A percentile compares a stretch with the other conserved stretches of the same genome.
phyloP scores from a whole-genome alignment of 1,140 invertebrate genomes.

The Polypedilum vanderplanki region DNA sequence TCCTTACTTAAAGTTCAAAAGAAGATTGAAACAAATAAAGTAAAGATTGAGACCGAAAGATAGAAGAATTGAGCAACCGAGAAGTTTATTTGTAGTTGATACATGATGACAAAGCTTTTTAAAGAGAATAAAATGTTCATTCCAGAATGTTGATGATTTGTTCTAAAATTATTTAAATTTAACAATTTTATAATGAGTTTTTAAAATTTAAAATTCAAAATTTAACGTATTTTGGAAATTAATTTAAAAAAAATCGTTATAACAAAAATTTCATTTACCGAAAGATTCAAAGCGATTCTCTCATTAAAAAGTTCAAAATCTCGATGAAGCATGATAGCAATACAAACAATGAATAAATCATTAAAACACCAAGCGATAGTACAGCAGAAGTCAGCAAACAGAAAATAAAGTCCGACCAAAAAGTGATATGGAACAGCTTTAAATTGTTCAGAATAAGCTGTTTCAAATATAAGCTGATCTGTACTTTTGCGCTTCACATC shows the following conservation, averaged over 20 bases:
- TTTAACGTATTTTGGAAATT: too few species aligned
- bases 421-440: background rate
- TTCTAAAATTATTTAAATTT: background rate
- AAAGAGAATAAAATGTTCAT: background rate
- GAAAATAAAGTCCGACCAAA: background rate
- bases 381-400: background rate
- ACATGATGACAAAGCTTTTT: background rate
- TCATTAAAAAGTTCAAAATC: background rate
- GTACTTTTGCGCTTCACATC: background rate
- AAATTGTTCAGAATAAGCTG: background rate
- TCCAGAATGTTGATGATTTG: background rate
- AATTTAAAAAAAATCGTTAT: too few species aligned
- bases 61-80: background rate
- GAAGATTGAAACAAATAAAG: background rate
- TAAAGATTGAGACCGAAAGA: background rate
- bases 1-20: background rate
- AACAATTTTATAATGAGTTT: too few species aligned
- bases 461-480: background rate
- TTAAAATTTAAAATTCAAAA: too few species aligned
- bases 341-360: background rate
- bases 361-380: background rate
- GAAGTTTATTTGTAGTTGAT: background rate
- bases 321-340: background rate
- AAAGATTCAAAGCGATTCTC: background rate
- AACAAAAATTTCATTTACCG: background rate